Base-by-base conservation (phyloP, 1,140 invertebrate genomes). In the Bombus fervidus region DNA sequence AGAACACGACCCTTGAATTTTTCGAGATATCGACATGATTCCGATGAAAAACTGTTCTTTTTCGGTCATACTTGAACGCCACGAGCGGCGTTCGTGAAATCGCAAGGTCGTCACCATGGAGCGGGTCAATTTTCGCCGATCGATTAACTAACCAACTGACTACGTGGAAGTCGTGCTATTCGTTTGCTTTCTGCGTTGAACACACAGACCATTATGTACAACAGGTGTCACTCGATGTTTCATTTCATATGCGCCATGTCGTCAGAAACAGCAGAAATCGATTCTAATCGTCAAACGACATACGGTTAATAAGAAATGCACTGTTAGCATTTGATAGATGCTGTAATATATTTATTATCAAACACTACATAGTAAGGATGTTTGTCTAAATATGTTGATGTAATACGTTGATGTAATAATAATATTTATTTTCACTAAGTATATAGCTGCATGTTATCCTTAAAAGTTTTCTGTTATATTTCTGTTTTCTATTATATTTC, bases 91-190 rank as follows among this genome's bases (percentile, higher is more conserved):
- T 53, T 22, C 4, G 18, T 39, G 28, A 68, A 83, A 31, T 72
- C 12, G 5, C 75, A 80, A 80, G 66, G 76, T 59, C 39, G 9
- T 5, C 18, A 6, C n/a, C 4, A 69, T 5, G n/a, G 9, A 53
- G 43, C 39, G 25, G 15, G 37, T 72, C 66, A 47, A 85, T 85
- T 85, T 85, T 53, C 31, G 4, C 25, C 15, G 31, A 72, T 85
- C 76, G 66, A 85, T 80, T 13, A 69, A 28, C 1, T 12, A 1
- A 18, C 25, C 15, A 18, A 28, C 6, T 3, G 1, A 4, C 25
- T 28, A 10, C 13, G 31, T 39, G 12, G 10, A 57, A 37, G 6
- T 25, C 22, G 18, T 25, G 5, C 0, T 34, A 25, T 22, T 47
- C 5, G 74, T 25, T 53, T 37, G 6, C 13, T 41, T 69, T 57